These are phyloP conservation scores for Fregata magnificens DNA, from an alignment of 2,113 vertebrate species.

Conservation along the genomic window DNA sequence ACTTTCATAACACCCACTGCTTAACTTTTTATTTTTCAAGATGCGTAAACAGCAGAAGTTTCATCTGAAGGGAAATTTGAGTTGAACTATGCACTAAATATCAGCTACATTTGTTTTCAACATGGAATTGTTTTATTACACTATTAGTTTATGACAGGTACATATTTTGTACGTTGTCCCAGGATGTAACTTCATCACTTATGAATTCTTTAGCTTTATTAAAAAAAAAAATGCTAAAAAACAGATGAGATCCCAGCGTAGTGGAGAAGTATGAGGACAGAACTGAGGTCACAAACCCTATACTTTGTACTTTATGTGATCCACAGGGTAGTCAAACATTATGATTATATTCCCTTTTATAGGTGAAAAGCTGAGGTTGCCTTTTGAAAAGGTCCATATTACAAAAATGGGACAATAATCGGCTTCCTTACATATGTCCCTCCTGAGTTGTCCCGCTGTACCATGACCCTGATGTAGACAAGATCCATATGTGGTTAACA, in stretches of 20 bases:
- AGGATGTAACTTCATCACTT: not conserved
- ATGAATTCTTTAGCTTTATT: not conserved
- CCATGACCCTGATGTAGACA: not conserved
- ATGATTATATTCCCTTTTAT: not conserved
- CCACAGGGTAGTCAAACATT: not conserved
- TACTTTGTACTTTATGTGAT: not conserved
- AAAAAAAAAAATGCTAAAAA: not conserved
- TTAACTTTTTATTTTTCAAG: conserved; percentile 5
- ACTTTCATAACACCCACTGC: not conserved
- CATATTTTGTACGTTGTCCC: not conserved
- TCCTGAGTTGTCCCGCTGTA: not conserved
- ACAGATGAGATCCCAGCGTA: not conserved
- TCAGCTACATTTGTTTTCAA: not conserved
- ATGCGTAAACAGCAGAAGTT: not conserved
- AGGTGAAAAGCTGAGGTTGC: not conserved
- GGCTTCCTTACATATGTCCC: not conserved
- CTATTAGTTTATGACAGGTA: not conserved
- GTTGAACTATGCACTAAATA: not conserved
- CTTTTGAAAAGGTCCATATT: not conserved
- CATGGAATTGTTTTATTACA: not conserved
- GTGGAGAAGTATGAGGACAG: not conserved
- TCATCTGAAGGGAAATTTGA: not conserved
- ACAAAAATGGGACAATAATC: not conserved
- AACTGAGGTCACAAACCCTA: not conserved
- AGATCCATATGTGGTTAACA: not conserved